Base-by-base conservation (phyloP, 2,797 vertebrate species). In the Eulemur rubriventer region DNA sequence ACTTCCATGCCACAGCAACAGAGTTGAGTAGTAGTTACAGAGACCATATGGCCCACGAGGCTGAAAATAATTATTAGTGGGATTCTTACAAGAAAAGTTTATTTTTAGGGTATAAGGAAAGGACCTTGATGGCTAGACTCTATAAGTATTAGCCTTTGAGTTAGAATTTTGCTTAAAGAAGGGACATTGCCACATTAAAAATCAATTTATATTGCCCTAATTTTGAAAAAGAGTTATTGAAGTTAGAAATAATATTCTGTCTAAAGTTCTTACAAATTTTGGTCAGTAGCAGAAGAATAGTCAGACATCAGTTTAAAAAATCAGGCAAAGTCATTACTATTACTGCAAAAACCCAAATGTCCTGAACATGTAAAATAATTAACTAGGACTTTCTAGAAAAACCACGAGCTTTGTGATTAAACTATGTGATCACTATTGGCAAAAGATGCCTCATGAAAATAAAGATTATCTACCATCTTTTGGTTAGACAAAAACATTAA, bases 51-150 rank as follows among this genome's bases (percentile, higher is more conserved):
- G 8, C 1, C 22, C 18, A 30, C 55, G 89, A 91, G 73, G 14
- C 35, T 91, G 67, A 79, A 95, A 87, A 50, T 80, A 96, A 78
- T 88, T 94, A 35, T n/a, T 55, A n/a, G n/a, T 18, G 18, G 18
- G 1, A 9, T 70, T 65, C 41, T 87, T 55, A 83, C 16, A 43
- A 28, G 30, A 81, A 81, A 48, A 1, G 1, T 18, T 76, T 83
- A 46, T 46, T 69, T 79, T 24, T 91, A 91, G 24, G 26, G 4
- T 43, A 83, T 75, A 63, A 50, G 10, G 1, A 95, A 94, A 85
- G 4, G 18, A 75, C 2, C 17, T 76, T 43, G 2, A 1, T n/a
- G 33, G 4, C 0, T 87, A 17, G 1, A 52, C 2, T 35, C 11
- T 73, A 16, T 13, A 86, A 70, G n/a, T 89, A 63, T 50, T 16